Evolutionary conservation across 1,140 invertebrate genomes (phyloP).

Genomic region (Drosophila nigromelanica): DNA sequence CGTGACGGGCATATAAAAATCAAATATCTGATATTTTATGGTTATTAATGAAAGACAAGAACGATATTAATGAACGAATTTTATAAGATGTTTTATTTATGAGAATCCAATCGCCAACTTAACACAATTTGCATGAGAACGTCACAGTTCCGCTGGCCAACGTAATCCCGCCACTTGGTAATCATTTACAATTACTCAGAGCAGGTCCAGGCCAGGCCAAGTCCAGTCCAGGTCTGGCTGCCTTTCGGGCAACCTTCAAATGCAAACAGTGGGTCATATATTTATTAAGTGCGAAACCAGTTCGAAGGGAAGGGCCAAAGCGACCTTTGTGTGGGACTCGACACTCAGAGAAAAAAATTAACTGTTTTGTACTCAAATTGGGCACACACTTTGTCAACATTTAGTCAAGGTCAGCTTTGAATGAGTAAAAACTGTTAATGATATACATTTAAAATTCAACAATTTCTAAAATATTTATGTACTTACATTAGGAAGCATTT

Average conservation of each 20-base stretch:
- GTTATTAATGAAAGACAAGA: conserved; percentile 33
- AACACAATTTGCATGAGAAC: conserved; percentile 35
- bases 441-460: no score
- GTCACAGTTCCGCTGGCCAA: conserved; percentile 16
- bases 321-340: conserved; percentile 9
- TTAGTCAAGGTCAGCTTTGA: no score
- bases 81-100: conserved; percentile 67
- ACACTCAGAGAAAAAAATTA: not conserved
- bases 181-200: conserved; percentile 35
- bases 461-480: no score
- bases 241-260: conserved; percentile 28
- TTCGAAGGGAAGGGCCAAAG: conserved; percentile 30
- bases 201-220: conserved; percentile 17
- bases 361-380: no score
- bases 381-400: no score
- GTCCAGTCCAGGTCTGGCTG: not conserved
- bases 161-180: conserved; percentile 2
- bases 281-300: conserved; percentile 28
- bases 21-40: conserved; percentile 34
- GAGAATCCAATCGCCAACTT: conserved; percentile 20
- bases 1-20: conserved; percentile 6
- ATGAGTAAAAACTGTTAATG: no score
- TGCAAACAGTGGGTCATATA: conserved; percentile 24
- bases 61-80: conserved; percentile 24
- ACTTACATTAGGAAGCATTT: no score